Percentiles rank a stretch among this genome's conserved stretches.
Conservation (phyloP, 2,113 vertebrate species). For the Rhea americana region DNA sequence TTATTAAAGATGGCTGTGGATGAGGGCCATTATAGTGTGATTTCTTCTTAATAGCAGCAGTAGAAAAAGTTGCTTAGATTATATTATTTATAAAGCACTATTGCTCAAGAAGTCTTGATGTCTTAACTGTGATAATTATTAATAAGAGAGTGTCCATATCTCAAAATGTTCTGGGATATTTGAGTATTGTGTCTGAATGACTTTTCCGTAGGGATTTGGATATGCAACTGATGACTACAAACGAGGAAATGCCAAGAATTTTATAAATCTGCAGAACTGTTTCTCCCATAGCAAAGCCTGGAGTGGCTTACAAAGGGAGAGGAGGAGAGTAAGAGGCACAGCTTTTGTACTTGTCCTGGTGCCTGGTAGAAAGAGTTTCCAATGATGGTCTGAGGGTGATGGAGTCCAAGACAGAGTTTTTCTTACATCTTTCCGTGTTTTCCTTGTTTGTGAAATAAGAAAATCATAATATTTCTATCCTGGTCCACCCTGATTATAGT, state of each 20-base stretch:
- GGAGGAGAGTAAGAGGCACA: not conserved
- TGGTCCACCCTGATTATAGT: not conserved
- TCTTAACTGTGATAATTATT: not conserved
- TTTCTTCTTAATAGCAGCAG: not conserved
- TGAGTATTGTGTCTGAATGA: not conserved
- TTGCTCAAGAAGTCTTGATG: not conserved
- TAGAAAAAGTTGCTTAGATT: not conserved
- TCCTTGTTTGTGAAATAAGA: not conserved
- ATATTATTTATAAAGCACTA: not conserved
- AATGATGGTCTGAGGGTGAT: accelerated
- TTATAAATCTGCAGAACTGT: not conserved
- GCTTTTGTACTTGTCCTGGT: not conserved
- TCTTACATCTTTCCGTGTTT: not conserved
- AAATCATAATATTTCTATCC: not conserved
- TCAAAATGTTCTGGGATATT: not conserved
- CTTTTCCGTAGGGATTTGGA: not conserved
- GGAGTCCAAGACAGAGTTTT: not conserved
- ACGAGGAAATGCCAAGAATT: not conserved
- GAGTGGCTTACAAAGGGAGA: not conserved
- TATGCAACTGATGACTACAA: not conserved
- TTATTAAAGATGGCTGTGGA: not conserved
- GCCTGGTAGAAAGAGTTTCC: not conserved
- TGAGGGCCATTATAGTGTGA: not conserved
- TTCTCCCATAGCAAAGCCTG: not conserved
- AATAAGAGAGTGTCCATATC: not conserved